These are phyloP conservation scores for Phyllostomus hastatus DNA, from an alignment of 2,113 vertebrate species.

Conservation along the genomic window DNA sequence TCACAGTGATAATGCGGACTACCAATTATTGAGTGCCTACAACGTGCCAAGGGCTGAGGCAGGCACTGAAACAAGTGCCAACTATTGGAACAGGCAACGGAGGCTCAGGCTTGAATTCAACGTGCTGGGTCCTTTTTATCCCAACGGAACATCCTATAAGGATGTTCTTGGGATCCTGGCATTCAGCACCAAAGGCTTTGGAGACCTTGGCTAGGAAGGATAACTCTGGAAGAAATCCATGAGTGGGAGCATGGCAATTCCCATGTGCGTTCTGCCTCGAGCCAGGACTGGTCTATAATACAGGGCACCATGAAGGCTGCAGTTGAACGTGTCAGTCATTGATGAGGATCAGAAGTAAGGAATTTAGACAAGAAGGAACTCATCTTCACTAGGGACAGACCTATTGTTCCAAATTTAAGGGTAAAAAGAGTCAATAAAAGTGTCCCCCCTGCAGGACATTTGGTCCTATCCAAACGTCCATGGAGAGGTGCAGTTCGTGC, in stretches of 20 bases:
- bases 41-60: not conserved
- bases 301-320: not conserved
- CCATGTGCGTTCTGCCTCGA: not conserved
- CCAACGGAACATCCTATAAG: not conserved
- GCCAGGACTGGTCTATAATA: not conserved
- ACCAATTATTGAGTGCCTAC: not conserved
- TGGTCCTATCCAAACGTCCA: not conserved
- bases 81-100: not conserved
- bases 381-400: not conserved
- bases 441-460: not conserved
- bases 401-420: not conserved
- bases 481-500: not conserved
- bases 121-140: not conserved
- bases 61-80: not conserved
- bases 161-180: not conserved
- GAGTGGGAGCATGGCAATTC: not conserved
- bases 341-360: not conserved
- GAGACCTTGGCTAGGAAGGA: not conserved
- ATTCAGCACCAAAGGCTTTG: not conserved
- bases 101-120: not conserved
- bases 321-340: not conserved
- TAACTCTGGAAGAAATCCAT: not conserved
- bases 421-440: not conserved
- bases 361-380: not conserved
- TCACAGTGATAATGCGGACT: not conserved